These are phyloP conservation scores for Platalea minor DNA, from an alignment of 2,797 vertebrate genomes.

Conservation along the genomic window DNA sequence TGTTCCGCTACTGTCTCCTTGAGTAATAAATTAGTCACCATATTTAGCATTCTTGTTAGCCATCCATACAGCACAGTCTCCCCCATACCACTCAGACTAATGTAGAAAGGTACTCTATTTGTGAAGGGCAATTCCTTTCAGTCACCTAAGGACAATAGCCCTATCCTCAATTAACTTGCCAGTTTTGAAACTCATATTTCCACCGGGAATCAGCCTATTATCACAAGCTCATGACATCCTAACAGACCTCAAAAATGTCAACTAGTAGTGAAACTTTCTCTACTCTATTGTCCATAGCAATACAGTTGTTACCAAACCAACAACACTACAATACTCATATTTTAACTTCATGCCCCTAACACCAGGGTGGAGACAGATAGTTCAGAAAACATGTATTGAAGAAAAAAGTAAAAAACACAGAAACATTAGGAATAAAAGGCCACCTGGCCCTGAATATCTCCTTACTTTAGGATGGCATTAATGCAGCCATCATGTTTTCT, in stretches of 20 bases:
- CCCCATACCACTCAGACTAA: background rate
- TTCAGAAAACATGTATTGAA: background rate
- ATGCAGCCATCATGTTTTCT: conserved; percentile 1
- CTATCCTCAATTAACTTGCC: background rate
- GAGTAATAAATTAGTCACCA: background rate
- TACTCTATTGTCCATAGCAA: background rate
- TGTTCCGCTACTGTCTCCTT: background rate
- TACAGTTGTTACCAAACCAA: background rate
- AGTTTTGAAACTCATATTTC: background rate
- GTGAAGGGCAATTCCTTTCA: background rate
- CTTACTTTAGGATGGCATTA: background rate
- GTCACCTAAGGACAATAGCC: background rate
- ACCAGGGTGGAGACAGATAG: background rate
- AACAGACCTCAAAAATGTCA: background rate
- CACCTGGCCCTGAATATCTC: background rate
- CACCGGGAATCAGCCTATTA: background rate
- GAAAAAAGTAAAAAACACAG: background rate
- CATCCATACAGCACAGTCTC: background rate
- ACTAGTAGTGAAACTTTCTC: background rate
- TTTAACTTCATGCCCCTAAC: background rate
- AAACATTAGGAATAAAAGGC: background rate
- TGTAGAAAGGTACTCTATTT: background rate
- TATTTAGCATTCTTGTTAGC: background rate
- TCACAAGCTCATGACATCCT: background rate
- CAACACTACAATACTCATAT: background rate